These are phyloP conservation scores for Lasioglossum albipes DNA, from an alignment of 1,140 invertebrate species.

Conservation along the genomic window DNA sequence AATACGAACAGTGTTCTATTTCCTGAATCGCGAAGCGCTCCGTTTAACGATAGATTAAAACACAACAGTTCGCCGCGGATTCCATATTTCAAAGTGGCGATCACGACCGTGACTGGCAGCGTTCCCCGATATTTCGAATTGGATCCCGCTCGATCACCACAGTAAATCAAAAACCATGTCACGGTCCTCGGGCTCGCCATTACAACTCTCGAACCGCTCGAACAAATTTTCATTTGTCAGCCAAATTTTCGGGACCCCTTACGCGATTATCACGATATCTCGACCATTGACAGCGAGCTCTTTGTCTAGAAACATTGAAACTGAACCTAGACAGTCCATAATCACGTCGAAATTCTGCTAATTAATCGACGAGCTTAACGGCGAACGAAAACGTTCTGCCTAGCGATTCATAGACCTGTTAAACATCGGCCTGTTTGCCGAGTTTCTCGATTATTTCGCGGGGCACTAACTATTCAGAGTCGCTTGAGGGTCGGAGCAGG, in stretches of 20 bases:
- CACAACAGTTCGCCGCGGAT: not conserved
- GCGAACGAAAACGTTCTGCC: too few relatives aligned
- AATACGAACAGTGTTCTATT: not conserved
- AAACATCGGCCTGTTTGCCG: too few relatives aligned
- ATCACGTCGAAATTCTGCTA: too few relatives aligned
- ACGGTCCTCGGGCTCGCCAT: slow-evolving; percentile 8
- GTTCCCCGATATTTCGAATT: slow-evolving; percentile 2
- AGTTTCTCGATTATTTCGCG: not conserved
- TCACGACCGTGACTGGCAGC: too few relatives aligned
- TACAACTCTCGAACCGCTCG: not conserved
- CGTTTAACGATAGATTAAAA: not conserved
- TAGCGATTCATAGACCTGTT: too few relatives aligned
- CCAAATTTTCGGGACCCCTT: not conserved
- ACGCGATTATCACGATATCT: slow-evolving; percentile 3
- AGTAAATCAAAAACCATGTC: slow-evolving; percentile 30
- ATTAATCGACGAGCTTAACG: too few relatives aligned
- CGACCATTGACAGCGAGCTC: too few relatives aligned
- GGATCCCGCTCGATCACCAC: not conserved
- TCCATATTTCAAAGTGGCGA: not conserved
- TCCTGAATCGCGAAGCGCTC: too few relatives aligned
- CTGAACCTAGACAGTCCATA: too few relatives aligned
- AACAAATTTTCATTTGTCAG: slow-evolving; percentile 10
- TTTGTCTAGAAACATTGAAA: too few relatives aligned
- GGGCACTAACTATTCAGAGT: not conserved
- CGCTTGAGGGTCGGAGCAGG: too few relatives aligned